A percentile compares a stretch with the other conserved stretches of the same genome.
Evolutionary conservation across 2,113 vertebrate genomes (phyloP).

Genomic region (Sylvilagus bachmani): DNA sequence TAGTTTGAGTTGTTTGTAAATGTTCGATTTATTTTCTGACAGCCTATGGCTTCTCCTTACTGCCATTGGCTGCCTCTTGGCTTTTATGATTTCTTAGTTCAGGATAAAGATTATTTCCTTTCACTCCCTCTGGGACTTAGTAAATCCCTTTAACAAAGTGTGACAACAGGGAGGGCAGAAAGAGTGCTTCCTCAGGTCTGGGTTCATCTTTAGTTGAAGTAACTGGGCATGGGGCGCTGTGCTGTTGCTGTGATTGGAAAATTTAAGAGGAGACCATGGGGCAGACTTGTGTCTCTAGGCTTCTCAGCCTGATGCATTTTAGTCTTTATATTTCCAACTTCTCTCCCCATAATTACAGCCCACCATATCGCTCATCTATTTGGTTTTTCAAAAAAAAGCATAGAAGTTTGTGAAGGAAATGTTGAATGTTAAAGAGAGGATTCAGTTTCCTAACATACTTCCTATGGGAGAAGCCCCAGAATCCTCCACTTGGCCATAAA

Average conservation of each 20-base stretch:
- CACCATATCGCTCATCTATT: neutral
- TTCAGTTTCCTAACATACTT: neutral
- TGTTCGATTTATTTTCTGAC: conserved; percentile 16
- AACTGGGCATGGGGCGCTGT: neutral
- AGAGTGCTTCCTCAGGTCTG: neutral
- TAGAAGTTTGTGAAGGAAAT: neutral
- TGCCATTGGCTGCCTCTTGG: neutral
- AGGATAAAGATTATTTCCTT: neutral
- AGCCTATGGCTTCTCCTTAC: neutral
- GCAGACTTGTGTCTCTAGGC: neutral
- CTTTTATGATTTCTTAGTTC: conserved; percentile 16
- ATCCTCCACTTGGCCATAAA: neutral
- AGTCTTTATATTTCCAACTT: neutral
- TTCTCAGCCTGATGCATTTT: neutral
- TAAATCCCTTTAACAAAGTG: neutral
- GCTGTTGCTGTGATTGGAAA: too few relatives aligned
- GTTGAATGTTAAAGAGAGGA: neutral
- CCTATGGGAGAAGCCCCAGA: neutral
- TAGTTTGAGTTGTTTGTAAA: conserved; percentile 38
- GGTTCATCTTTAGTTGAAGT: neutral
- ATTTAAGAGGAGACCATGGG: neutral
- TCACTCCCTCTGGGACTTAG: neutral
- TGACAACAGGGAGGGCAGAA: neutral
- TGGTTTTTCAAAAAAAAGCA: neutral
- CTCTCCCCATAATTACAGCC: neutral